phyloP scores from a whole-genome alignment of 2,797 vertebrate genomes.

The Vultur gryphus region DNA sequence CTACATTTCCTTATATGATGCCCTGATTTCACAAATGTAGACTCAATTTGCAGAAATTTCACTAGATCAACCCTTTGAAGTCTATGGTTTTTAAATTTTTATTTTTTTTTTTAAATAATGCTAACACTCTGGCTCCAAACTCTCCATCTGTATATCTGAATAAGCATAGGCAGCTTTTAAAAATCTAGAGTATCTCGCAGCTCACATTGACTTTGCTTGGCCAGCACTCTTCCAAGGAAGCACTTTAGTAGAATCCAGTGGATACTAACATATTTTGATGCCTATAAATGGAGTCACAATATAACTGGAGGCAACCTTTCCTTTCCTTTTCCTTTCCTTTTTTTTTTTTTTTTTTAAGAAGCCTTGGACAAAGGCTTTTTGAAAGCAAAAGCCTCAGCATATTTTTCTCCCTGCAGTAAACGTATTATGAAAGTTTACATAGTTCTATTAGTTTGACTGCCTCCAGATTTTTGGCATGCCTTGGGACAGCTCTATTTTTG shows the following conservation, averaged over 20 bases:
- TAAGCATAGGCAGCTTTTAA: not conserved
- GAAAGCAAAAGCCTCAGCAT: not conserved
- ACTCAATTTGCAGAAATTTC: not conserved
- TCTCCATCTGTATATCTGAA: not conserved
- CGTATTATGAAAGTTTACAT: constrained; percentile 23
- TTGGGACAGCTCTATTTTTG: constrained; percentile 30
- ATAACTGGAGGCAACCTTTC: not conserved
- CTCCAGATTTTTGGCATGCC: constrained; percentile 4
- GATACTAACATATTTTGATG: not conserved
- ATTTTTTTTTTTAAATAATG: not conserved
- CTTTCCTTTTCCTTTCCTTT: not conserved
- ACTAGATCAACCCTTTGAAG: not conserved
- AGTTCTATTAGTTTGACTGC: constrained; percentile 8
- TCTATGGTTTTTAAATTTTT: not conserved
- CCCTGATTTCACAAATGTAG: not conserved
- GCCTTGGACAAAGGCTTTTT: not conserved
- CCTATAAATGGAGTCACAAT: not conserved
- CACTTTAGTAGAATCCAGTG: not conserved
- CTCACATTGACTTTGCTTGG: not conserved
- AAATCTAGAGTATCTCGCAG: not conserved
- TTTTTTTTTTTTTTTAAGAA: not conserved
- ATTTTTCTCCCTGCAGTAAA: not conserved
- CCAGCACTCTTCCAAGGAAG: not conserved
- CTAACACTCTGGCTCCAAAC: not conserved
- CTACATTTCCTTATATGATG: rapidly evolving